Conservation (phyloP, 1,140 invertebrate species). For the Drosophila bifasciata region DNA sequence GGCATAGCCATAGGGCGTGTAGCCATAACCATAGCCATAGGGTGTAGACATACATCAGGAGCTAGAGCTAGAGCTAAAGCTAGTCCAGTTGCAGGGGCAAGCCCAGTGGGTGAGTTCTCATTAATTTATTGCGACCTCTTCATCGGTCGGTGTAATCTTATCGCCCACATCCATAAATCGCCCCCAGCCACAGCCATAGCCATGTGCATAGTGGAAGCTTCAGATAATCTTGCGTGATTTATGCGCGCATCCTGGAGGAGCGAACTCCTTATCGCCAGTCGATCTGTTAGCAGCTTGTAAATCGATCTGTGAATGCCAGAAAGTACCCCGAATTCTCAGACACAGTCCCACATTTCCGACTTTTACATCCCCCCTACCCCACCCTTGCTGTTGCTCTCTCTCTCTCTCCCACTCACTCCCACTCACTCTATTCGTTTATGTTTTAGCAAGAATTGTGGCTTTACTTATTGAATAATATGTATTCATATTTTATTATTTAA, state of each 20-base stretch:
- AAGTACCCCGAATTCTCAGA: too few species aligned
- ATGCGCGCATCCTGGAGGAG: constrained; percentile 47
- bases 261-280: constrained; percentile 31
- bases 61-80: constrained; percentile 23
- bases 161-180: constrained; percentile 37
- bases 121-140: constrained; percentile 37
- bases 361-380: background rate
- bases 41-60: constrained; percentile 25
- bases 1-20: too few species aligned
- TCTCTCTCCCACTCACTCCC: background rate
- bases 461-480: constrained; percentile 5
- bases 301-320: constrained; percentile 18
- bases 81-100: constrained; percentile 17
- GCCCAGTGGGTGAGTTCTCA: constrained; percentile 40
- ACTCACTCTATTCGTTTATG: background rate
- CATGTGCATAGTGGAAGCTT: too few species aligned
- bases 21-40: too few species aligned
- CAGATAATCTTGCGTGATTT: constrained; percentile 57
- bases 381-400: constrained; percentile 9
- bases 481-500: constrained; percentile 1
- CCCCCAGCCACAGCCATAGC: constrained; percentile 15
- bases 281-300: constrained; percentile 38
- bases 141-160: constrained; percentile 18
- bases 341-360: constrained; percentile 5
- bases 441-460: background rate